Percentiles rank a stretch among this genome's conserved stretches.
These are phyloP conservation scores for Dicerorhinus sumatrensis DNA, from an alignment of 2,113 vertebrate genomes.

Conservation along the genomic window DNA sequence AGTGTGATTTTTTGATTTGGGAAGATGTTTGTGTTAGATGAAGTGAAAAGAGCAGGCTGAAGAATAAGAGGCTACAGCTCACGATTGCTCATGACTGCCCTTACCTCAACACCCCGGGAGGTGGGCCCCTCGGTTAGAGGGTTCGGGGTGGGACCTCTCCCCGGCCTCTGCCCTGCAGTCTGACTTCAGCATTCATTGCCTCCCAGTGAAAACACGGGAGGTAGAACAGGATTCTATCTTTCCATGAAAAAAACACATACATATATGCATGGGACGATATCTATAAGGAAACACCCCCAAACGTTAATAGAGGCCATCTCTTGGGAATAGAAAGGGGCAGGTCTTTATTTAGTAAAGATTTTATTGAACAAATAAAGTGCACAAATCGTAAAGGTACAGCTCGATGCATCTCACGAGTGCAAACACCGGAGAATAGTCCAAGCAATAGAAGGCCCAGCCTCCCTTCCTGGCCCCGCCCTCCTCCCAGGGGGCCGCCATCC, in stretches of 20 bases:
- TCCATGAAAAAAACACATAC: background rate
- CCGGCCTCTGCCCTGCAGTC: fast-evolving
- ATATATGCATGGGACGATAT: background rate
- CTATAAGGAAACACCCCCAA: background rate
- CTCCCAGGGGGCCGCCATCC: background rate
- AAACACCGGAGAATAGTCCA: background rate
- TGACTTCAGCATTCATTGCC: background rate
- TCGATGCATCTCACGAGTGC: background rate
- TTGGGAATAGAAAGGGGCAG: background rate
- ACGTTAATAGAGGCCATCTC: background rate
- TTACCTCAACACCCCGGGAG: fast-evolving
- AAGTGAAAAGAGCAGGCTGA: background rate
- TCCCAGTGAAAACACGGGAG: background rate
- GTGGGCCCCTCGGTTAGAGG: too few relatives aligned
- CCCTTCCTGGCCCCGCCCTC: fast-evolving
- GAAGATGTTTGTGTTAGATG: background rate
- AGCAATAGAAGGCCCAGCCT: background rate
- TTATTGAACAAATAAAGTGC: background rate
- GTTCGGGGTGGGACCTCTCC: background rate
- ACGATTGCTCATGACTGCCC: fast-evolving
- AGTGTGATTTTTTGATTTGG: background rate
- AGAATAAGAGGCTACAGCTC: too few relatives aligned
- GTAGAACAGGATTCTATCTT: background rate
- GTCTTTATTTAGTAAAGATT: background rate
- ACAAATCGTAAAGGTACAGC: fast-evolving